A percentile compares a stretch with the other conserved stretches of the same genome.
Conservation (phyloP, 2,888 invertebrate genomes). For the Sesia bembeciformis region DNA sequence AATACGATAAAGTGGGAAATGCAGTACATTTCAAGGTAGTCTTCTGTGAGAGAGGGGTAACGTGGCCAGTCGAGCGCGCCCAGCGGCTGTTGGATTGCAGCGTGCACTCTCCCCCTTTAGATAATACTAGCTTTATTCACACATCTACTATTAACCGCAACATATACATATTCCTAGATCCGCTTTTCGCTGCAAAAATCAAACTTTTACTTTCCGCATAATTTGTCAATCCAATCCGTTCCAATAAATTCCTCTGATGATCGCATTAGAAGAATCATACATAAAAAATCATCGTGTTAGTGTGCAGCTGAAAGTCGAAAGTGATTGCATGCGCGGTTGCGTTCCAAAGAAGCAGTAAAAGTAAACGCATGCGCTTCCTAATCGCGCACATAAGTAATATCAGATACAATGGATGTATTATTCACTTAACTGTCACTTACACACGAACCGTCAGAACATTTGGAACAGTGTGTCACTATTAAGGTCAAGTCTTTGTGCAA, state of each 20-base stretch:
- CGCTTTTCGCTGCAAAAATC: not conserved
- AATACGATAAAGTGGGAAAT: too few species aligned
- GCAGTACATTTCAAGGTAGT: too few species aligned
- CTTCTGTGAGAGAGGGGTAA: too few species aligned
- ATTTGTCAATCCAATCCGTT: conserved; percentile 19
- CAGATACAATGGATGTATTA: conserved; percentile 33
- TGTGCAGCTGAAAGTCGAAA: conserved; percentile 54
- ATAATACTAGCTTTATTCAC: too few species aligned
- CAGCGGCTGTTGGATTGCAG: too few species aligned
- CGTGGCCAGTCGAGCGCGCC: too few species aligned
- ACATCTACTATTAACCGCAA: too few species aligned
- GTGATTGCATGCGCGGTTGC: conserved; percentile 56
- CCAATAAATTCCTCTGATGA: conserved; percentile 20
- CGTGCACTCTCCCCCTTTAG: too few species aligned
- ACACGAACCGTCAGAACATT: conserved; percentile 25
- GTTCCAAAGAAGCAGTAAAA: conserved; percentile 49
- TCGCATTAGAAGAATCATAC: conserved; percentile 11
- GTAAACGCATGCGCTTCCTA: conserved; percentile 53
- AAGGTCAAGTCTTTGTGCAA: conserved; percentile 29
- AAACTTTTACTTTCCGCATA: conserved; percentile 18
- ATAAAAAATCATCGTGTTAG: conserved; percentile 17
- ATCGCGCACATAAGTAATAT: conserved; percentile 18
- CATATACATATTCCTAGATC: not conserved
- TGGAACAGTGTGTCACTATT: conserved; percentile 37
- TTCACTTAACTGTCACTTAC: conserved; percentile 9